phyloP scores from a whole-genome alignment of 2,888 invertebrate genomes.

The Erebia ligea region DNA sequence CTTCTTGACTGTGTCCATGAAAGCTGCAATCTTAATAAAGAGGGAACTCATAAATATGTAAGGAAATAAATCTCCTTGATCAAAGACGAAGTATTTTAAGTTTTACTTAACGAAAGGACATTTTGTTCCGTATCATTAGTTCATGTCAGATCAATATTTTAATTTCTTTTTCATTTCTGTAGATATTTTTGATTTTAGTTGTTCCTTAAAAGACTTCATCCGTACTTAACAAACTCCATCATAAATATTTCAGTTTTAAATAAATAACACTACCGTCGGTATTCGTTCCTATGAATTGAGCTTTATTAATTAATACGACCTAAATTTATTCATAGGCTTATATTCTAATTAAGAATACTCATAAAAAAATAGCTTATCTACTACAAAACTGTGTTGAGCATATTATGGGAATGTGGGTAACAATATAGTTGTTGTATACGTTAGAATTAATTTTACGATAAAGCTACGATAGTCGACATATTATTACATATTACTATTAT shows the following conservation, averaged over 20 bases:
- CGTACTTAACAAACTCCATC: too few species aligned
- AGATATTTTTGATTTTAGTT: too few species aligned
- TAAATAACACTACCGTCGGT: too few species aligned
- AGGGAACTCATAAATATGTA: background rate
- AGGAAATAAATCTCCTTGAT: conserved; percentile 2
- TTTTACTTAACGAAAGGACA: background rate
- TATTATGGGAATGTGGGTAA: conserved; percentile 16
- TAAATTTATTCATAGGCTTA: conserved; percentile 17
- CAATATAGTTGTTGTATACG: conserved; percentile 24
- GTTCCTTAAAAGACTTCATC: too few species aligned
- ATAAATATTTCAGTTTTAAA: too few species aligned
- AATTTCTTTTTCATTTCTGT: too few species aligned
- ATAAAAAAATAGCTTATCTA: conserved; percentile 13
- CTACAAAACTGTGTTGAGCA: conserved; percentile 8
- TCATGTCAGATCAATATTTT: background rate
- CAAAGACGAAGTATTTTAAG: background rate
- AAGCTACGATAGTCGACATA: conserved; percentile 31
- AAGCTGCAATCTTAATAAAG: background rate
- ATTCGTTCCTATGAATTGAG: background rate
- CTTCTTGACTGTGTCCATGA: background rate
- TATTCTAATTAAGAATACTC: conserved; percentile 17
- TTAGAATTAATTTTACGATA: conserved; percentile 30
- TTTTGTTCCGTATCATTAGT: background rate
- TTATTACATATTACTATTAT: conserved; percentile 31
- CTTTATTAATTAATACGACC: background rate